Conservation (phyloP, 2,113 vertebrate genomes). For the Lophius piscatorius region DNA sequence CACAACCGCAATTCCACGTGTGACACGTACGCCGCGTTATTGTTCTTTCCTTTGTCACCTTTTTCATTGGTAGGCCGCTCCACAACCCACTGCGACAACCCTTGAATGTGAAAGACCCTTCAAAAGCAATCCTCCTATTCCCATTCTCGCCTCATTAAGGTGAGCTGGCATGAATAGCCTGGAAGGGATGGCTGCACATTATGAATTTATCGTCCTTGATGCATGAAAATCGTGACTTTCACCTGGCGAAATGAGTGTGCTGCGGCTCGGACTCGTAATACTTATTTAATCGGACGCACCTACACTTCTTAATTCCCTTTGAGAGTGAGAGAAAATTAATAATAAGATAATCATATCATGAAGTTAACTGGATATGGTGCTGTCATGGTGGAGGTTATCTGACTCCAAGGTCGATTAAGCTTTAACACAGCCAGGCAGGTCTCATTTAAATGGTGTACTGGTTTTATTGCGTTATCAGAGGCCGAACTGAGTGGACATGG, state of each 20-base stretch:
- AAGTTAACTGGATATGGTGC: conserved; percentile 9
- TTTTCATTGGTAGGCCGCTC: conserved; percentile 53
- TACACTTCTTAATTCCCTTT: conserved; percentile 38
- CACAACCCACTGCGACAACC: conserved; percentile 48
- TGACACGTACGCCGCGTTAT: conserved; percentile 17
- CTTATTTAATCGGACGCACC: conserved; percentile 49
- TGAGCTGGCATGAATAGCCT: conserved; percentile 56
- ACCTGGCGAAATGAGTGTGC: conserved; percentile 29
- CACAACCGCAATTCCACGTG: conserved; percentile 25
- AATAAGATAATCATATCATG: conserved; percentile 49
- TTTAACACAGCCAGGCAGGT: conserved; percentile 30
- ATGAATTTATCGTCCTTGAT: conserved; percentile 68
- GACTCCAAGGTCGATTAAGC: conserved; percentile 53
- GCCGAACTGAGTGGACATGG: conserved; percentile 24
- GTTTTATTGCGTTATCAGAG: conserved; percentile 47
- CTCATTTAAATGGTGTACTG: conserved; percentile 40
- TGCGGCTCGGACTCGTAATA: conserved; percentile 42
- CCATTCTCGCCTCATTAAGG: conserved; percentile 57
- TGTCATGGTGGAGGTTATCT: conserved; percentile 13
- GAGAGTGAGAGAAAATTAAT: conserved; percentile 37
- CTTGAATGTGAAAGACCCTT: conserved; percentile 55
- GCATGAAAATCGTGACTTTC: conserved; percentile 67
- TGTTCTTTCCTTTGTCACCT: conserved; percentile 48
- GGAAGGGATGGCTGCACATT: conserved; percentile 53
- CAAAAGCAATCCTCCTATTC: conserved; percentile 39